Base-by-base conservation (phyloP, 2,888 invertebrate species). In the Brenthis hecate region DNA sequence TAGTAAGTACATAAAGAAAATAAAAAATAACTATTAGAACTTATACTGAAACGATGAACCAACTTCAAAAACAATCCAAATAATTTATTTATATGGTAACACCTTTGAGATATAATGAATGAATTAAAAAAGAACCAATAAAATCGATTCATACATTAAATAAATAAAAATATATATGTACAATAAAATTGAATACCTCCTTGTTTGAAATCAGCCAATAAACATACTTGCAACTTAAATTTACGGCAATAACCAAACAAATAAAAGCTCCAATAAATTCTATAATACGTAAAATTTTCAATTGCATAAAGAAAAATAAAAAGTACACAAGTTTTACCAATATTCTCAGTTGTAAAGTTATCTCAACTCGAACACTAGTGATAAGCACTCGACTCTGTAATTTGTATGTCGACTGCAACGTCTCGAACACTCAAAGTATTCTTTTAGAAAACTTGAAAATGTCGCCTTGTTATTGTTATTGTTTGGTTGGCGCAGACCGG, bases 351-450 rank as follows among this genome's bases (percentile, higher is more conserved):
- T 53, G 56, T 56, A 56, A 70, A 66, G 63, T 68, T 63, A 68
- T 68, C 63, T 66, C 58, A 57, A 58, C 48, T 65, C 32, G 47
- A 61, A 56, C 57, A 63, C 43, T 62, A 65, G 68, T 70, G 70
- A 69, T 70, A 67, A 67, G 62, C 65, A 57, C 65, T 68, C 50
- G 65, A 68, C 54, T 68, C 66, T 74, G 77, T 80, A 81, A 82
- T 83, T 82, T 81, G 78, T 79, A 81, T 81, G 79, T 80, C 74
- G 74, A 77, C 77, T 76, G 75, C 76, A 78, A 76, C 77, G 73
- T 76, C 76, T 77, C 72, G 54, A 77, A 74, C 68, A 75, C 75
- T 67, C 67, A 58, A 75, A 79, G 76, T 78, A 77, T 78, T 80
- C 75, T 75, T 76, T 74, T 78, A 77, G 76, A 75, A 76, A 74